Conservation (phyloP, 2,888 invertebrate genomes). For the Creontiades dilutus region DNA sequence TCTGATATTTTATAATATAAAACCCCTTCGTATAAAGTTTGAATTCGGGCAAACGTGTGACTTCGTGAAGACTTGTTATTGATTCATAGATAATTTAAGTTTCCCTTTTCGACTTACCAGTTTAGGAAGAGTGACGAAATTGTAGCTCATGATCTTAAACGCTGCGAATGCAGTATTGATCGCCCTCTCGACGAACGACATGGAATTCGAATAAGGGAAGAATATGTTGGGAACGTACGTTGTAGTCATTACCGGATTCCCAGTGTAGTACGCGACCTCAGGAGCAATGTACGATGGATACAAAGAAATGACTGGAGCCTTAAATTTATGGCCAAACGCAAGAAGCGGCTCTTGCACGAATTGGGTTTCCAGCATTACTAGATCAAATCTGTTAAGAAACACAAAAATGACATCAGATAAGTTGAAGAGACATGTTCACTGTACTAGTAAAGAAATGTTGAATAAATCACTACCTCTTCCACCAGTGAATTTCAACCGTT, state of each 20-base stretch:
- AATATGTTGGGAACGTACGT: slow-evolving; percentile 71
- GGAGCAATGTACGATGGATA: slow-evolving; percentile 45
- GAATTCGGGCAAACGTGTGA: too few species aligned
- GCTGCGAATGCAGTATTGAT: slow-evolving; percentile 64
- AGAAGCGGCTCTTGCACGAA: slow-evolving; percentile 74
- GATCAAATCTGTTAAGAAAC: slow-evolving; percentile 71
- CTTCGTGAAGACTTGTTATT: too few species aligned
- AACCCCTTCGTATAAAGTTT: too few species aligned
- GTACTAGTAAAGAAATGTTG: too few species aligned
- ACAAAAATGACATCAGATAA: not conserved
- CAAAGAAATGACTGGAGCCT: slow-evolving; percentile 72
- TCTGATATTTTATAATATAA: too few species aligned
- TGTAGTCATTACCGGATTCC: slow-evolving; percentile 72
- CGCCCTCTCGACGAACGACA: slow-evolving; percentile 72
- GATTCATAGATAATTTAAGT: too few species aligned
- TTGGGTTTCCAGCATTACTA: slow-evolving; percentile 73
- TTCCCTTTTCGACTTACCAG: slow-evolving; percentile 50
- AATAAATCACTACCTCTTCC: too few species aligned
- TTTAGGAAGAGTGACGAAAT: slow-evolving; percentile 70
- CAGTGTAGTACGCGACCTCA: slow-evolving; percentile 66
- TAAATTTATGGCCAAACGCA: slow-evolving; percentile 74
- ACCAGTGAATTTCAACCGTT: too few species aligned
- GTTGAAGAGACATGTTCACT: too few species aligned
- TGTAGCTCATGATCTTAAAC: slow-evolving; percentile 57
- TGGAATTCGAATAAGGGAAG: slow-evolving; percentile 63